Evolutionary conservation across 2,888 invertebrate species (phyloP).

Genomic region (Amblyjoppa proteus): DNA sequence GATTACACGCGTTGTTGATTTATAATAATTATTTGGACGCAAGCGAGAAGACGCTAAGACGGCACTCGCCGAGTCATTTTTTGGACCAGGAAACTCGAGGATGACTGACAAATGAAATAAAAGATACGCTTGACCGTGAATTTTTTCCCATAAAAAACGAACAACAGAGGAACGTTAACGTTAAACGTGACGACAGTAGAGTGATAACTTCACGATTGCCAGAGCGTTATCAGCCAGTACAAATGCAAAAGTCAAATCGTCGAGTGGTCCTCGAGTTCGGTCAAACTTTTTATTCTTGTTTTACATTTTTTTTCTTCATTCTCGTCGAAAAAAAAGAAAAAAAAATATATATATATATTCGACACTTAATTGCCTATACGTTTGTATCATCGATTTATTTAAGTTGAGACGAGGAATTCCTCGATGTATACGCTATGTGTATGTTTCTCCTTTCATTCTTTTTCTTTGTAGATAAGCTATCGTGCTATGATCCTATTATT

Average conservation of each 20-base stretch:
- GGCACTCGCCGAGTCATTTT: slow-evolving; percentile 48
- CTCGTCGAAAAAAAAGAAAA: slow-evolving; percentile 36
- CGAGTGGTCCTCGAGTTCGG: slow-evolving; percentile 58
- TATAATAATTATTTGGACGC: slow-evolving; percentile 69
- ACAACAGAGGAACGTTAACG: neutral
- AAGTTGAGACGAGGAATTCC: slow-evolving; percentile 58
- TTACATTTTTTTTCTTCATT: slow-evolving; percentile 43
- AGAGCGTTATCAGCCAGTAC: slow-evolving; percentile 62
- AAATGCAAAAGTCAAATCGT: slow-evolving; percentile 64
- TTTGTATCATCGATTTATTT: slow-evolving; percentile 47
- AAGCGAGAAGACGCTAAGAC: slow-evolving; percentile 53
- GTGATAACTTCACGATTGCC: slow-evolving; percentile 28
- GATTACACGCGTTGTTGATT: slow-evolving; percentile 78
- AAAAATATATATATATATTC: slow-evolving; percentile 35
- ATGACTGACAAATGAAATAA: slow-evolving; percentile 51
- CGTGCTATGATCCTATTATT: slow-evolving; percentile 75
- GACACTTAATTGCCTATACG: slow-evolving; percentile 51
- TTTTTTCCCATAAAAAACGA: slow-evolving; percentile 1
- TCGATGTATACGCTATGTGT: slow-evolving; percentile 61
- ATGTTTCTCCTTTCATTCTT: slow-evolving; percentile 69
- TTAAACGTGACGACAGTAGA: slow-evolving; percentile 7
- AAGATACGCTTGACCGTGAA: slow-evolving; percentile 52
- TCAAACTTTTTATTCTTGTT: slow-evolving; percentile 48
- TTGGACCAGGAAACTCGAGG: slow-evolving; percentile 53
- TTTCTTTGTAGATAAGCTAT: slow-evolving; percentile 77